phyloP scores from a whole-genome alignment of 2,888 invertebrate genomes.

The Copidosoma aretas region DNA sequence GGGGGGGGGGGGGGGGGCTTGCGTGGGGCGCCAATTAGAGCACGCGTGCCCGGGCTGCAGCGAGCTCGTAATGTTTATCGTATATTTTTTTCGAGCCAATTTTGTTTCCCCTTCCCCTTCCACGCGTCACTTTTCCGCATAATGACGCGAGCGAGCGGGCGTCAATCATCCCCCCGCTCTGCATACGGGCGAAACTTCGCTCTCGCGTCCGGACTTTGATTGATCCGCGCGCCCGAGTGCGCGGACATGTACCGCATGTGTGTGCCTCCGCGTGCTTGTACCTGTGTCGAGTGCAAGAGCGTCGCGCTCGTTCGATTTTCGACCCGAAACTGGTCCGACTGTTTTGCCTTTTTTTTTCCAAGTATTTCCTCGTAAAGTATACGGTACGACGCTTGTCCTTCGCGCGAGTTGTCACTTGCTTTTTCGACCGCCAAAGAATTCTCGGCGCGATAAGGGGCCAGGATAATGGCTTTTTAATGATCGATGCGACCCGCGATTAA shows the following conservation, averaged over 20 bases:
- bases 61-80: too few species aligned
- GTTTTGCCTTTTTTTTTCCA: neutral
- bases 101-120: neutral
- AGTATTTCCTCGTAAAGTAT: neutral
- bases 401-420: neutral
- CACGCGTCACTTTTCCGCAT: neutral
- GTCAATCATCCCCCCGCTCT: slow-evolving; percentile 5
- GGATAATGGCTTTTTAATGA: neutral
- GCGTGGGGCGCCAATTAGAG: neutral
- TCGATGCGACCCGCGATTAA: neutral
- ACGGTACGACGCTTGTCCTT: neutral
- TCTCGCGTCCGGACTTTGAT: slow-evolving; percentile 15
- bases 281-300: neutral
- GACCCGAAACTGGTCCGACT: neutral
- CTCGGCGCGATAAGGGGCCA: neutral
- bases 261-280: neutral
- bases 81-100: neutral
- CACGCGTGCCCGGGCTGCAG: neutral
- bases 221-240: neutral
- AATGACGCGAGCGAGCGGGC: slow-evolving; percentile 8
- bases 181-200: slow-evolving; percentile 14
- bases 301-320: neutral
- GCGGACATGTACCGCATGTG: too few species aligned
- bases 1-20: neutral
- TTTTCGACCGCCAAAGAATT: neutral